Evolutionary conservation across 1,140 invertebrate species (phyloP).

Genomic region (Anagrus nilaparvatae): DNA sequence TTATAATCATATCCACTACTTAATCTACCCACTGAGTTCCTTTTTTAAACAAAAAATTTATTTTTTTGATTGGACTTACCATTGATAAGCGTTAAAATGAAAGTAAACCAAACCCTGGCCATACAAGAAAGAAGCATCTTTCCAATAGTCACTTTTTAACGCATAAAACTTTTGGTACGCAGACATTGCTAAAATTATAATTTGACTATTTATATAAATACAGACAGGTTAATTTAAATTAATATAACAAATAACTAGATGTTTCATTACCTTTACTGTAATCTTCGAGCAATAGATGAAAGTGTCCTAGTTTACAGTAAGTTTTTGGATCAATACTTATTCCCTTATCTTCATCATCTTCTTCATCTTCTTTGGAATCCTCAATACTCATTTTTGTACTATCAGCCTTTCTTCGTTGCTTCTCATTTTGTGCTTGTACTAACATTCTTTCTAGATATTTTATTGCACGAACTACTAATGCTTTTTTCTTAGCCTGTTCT

Average conservation of each 20-base stretch:
- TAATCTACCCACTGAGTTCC: no score
- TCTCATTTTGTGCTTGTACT: constrained; percentile 59
- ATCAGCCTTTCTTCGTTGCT: constrained; percentile 39
- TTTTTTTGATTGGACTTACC: constrained; percentile 70
- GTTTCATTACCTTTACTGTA: constrained; percentile 69
- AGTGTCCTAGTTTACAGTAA: constrained; percentile 88
- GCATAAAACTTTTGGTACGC: constrained; percentile 89
- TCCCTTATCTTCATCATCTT: constrained; percentile 43
- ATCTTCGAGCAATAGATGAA: constrained; percentile 82
- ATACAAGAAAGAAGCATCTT: constrained; percentile 83
- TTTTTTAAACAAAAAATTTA: no score
- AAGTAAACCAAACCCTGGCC: constrained; percentile 91
- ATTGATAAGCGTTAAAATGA: constrained; percentile 88
- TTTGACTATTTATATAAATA: no score
- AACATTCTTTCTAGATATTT: constrained; percentile 78
- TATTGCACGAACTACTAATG: constrained; percentile 68
- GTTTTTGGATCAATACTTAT: constrained; percentile 80
- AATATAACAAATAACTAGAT: background rate
- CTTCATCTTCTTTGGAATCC: constrained; percentile 41
- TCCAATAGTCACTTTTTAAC: constrained; percentile 74
- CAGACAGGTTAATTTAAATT: background rate
- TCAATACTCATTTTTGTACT: constrained; percentile 39
- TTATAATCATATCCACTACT: no score
- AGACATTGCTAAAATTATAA: constrained; percentile 67
- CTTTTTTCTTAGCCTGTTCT: constrained; percentile 67